Evolutionary conservation across 2,113 vertebrate genomes (phyloP).

Genomic region (Hoplias malabaricus): DNA sequence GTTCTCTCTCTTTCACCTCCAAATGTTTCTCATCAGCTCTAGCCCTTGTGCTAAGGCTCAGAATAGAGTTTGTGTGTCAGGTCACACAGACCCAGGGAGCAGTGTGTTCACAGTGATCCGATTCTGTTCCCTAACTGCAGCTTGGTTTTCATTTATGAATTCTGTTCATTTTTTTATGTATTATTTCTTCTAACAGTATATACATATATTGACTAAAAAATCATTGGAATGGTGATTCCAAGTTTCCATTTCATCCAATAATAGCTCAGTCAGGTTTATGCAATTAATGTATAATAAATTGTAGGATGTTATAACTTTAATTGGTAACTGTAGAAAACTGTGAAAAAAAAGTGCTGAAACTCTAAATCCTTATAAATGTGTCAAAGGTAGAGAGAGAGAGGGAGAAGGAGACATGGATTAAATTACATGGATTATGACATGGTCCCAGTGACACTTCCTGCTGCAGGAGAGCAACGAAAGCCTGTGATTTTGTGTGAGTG

Average conservation of each 20-base stretch:
- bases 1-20: not conserved
- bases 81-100: slow-evolving; percentile 39
- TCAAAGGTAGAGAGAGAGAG: not conserved
- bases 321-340: too few species aligned
- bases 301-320: too few species aligned
- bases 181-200: too few species aligned
- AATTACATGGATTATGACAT: not conserved
- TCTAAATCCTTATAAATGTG: too few species aligned
- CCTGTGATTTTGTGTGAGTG: not conserved
- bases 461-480: not conserved
- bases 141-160: not conserved
- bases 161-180: too few species aligned
- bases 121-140: not conserved
- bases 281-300: too few species aligned
- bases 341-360: too few species aligned
- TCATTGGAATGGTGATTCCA: too few species aligned
- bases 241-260: too few species aligned
- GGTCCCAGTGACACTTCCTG: not conserved
- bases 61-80: slow-evolving; percentile 40
- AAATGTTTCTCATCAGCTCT: slow-evolving; percentile 47
- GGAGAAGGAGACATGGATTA: not conserved
- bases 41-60: slow-evolving; percentile 38
- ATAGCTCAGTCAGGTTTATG: too few species aligned
- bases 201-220: too few species aligned
- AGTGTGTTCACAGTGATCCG: not conserved